Evolutionary conservation across 2,113 vertebrate genomes (phyloP), one percentile per base, ranked within the genome.

Genomic region (Podarcis raffonei): DNA sequence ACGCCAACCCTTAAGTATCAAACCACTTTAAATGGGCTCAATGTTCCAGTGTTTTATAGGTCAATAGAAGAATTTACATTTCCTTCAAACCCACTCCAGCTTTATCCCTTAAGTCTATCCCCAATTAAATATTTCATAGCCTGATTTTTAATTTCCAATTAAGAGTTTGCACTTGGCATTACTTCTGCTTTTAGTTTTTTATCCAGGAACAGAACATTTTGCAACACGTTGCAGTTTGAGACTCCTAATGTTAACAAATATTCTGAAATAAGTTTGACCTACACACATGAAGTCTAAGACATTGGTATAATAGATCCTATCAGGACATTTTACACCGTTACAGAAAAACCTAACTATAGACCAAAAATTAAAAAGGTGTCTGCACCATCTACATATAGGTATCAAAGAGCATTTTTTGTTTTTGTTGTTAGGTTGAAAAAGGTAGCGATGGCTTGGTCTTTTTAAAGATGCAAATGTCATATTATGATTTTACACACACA

Each of bases 401-500:
- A 79, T 81, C 90, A 92, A 86, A 95, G 91, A 83, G 80, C 90
- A 87, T 5, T 48, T 22, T 74, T n/a, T 48, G 20, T 71, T 48
- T 84, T n/a, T 77, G 59, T 83, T 81, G 68, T 69, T 32, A 89
- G 77, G 35, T 57, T 48, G 74, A 27, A 83, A 74, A 85, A 53
- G 48, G 48, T 59, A 71, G n/a, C 3, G 30, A 91, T 84, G 66
- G 88, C 16, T 89, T 92, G 81, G 16, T 87, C 59, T 87, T 81
- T 81, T 83, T 87, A 25, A 83, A 86, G 72, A 48, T 87, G 79
- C 83, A 92, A 71, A 27, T 86, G 81, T 42, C 59, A 68, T 85
- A 30, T 59, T 72, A 83, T 89, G 65, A 62, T 91, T 94, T 96
- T 89, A 92, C 37, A 94, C 87, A 91, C 87, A 88, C 91, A 89